Conservation (phyloP, 64 coral and sea anemone species). For the Montipora capricornis region DNA sequence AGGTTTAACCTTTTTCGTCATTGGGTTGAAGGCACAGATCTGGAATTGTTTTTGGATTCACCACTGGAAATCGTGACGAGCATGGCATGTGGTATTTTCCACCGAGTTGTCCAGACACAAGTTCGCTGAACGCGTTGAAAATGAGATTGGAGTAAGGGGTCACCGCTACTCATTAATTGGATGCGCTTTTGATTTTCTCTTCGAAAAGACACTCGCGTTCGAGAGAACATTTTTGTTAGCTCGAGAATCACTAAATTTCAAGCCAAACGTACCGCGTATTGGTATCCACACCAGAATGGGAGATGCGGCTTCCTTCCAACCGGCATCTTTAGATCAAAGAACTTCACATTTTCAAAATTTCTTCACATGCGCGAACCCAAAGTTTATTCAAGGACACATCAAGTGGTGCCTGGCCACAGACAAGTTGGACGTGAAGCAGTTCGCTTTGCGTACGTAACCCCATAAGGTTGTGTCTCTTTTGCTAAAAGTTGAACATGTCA, state of each 20-base stretch:
- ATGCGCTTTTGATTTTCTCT: slow-evolving; percentile 67
- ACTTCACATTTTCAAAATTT: slow-evolving; percentile 38
- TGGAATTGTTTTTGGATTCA: too few species aligned
- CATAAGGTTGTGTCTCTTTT: slow-evolving; percentile 53
- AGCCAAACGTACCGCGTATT: slow-evolving; percentile 16
- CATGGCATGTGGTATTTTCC: too few species aligned
- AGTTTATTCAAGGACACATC: slow-evolving; percentile 1
- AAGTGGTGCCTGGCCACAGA: slow-evolving; percentile 85
- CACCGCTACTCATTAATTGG: slow-evolving; percentile 45
- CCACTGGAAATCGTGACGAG: too few species aligned
- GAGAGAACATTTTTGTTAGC: slow-evolving; percentile 21
- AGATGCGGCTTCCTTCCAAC: slow-evolving; percentile 15
- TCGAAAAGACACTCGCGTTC: slow-evolving; percentile 35
- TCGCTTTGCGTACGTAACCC: slow-evolving; percentile 40
- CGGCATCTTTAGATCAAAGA: slow-evolving; percentile 5
- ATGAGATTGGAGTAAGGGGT: not conserved
- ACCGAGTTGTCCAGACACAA: too few species aligned
- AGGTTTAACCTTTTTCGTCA: too few species aligned
- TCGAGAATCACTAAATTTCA: slow-evolving; percentile 20
- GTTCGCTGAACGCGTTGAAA: too few species aligned
- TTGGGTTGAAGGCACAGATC: too few species aligned
- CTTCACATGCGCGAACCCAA: slow-evolving; percentile 34
- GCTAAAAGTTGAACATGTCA: slow-evolving; percentile 69
- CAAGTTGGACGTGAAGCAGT: slow-evolving; percentile 28
- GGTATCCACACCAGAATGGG: slow-evolving; percentile 73